These are phyloP conservation scores for Thaleichthys pacificus DNA, from an alignment of 2,797 vertebrate genomes.

Conservation along the genomic window DNA sequence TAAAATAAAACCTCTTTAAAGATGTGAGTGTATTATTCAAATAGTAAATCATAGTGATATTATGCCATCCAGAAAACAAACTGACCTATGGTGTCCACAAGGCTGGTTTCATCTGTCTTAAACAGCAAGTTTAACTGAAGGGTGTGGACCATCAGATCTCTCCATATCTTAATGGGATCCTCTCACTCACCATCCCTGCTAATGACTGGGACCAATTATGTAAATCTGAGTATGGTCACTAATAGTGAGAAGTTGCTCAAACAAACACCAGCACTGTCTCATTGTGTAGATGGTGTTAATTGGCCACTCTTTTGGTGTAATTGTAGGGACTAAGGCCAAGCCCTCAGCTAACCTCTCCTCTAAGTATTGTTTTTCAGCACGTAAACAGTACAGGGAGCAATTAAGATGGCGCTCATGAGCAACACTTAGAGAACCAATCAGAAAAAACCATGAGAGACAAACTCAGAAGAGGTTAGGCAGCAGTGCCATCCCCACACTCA, in stretches of 20 bases:
- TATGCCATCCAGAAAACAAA: conserved; percentile 49
- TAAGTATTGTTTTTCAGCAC: conserved; percentile 77
- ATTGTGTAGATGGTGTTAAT: conserved; percentile 74
- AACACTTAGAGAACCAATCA: conserved; percentile 66
- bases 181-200: conserved; percentile 73
- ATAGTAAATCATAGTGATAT: conserved; percentile 34
- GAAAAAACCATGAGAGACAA: conserved; percentile 41
- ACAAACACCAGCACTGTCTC: conserved; percentile 73
- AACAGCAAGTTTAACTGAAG: conserved; percentile 52
- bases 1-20: conserved; percentile 13
- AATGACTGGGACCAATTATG: conserved; percentile 79
- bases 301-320: conserved; percentile 77
- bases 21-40: conserved; percentile 28
- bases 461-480: conserved; percentile 31
- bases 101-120: conserved; percentile 1
- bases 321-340: conserved; percentile 67
- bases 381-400: conserved; percentile 76
- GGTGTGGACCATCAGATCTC: conserved; percentile 72
- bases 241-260: conserved; percentile 71
- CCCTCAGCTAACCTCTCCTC: conserved; percentile 68
- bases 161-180: conserved; percentile 78
- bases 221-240: conserved; percentile 71
- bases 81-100: conserved; percentile 59
- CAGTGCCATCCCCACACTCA: conserved; percentile 28
- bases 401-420: conserved; percentile 66